A percentile compares a stretch with the other conserved stretches of the same genome.
Evolutionary conservation across 2,888 invertebrate species (phyloP).

Genomic region (Nymphalis c-album): DNA sequence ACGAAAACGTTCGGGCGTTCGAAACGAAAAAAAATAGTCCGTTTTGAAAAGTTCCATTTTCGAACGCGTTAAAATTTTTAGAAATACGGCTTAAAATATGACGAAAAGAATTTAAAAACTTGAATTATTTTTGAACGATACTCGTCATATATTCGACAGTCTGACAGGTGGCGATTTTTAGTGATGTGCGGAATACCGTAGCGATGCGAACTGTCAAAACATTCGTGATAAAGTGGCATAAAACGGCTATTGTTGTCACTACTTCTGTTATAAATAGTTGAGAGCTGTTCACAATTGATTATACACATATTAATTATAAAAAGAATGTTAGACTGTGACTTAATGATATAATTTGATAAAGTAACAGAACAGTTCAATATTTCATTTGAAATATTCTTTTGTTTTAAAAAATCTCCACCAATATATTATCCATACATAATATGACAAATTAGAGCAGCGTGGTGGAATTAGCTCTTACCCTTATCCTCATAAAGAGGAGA

Average conservation of each 20-base stretch:
- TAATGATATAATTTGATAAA: constrained; percentile 5
- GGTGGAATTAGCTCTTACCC: too few relatives aligned
- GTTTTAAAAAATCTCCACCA: background rate
- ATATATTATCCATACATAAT: too few relatives aligned
- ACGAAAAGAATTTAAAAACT: background rate
- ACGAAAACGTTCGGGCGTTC: constrained; percentile 36
- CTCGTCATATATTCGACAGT: background rate
- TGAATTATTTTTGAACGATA: background rate
- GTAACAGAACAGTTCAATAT: background rate
- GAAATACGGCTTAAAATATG: background rate
- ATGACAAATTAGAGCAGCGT: too few relatives aligned
- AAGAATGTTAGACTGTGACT: constrained; percentile 2
- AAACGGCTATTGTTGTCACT: constrained; percentile 61
- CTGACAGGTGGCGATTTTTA: constrained; percentile 74
- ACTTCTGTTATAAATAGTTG: constrained; percentile 63
- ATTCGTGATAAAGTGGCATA: constrained; percentile 52
- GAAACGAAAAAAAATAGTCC: constrained; percentile 11
- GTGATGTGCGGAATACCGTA: constrained; percentile 61
- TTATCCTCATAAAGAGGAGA: too few relatives aligned
- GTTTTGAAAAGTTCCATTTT: constrained; percentile 2
- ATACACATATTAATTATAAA: background rate
- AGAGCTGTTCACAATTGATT: constrained; percentile 47
- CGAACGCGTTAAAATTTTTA: background rate
- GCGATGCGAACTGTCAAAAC: constrained; percentile 68
- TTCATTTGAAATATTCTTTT: background rate